Base-by-base conservation (phyloP, 2,797 vertebrate genomes). In the Florisuga fusca region DNA sequence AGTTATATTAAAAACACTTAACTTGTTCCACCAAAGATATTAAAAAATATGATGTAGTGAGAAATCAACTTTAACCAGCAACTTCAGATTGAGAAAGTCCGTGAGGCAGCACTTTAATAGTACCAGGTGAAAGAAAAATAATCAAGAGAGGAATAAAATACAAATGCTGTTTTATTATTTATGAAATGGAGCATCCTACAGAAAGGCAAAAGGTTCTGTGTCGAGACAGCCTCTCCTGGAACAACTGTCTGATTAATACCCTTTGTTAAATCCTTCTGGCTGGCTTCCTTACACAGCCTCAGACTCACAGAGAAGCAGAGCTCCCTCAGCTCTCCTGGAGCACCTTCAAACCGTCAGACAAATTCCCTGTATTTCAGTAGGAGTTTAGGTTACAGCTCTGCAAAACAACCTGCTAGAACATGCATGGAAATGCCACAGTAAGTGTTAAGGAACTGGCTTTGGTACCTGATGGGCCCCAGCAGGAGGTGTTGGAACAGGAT, bases 121-220 rank as follows among this genome's bases (percentile, higher is more conserved):
- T 13, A 46, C 23, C 23, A 10, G 0, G 0, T 17, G 59, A 15
- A 43, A 54, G 38, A n/a, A 59, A 51, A 29, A 8, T 4, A 38
- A 27, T 25, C 15, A 31, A 48, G 69, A 2, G 6, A 67, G 13
- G 22, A 63, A 59, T 53, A 22, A 66, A 84, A 33, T 23, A n/a
- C 57, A 84, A 74, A 54, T 9, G 4, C 2, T 64, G 15, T 8
- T 75, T 27, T 48, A 23, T 58, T 72, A 27, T 41, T 45, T 59
- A 59, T 62, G 59, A 79, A 76, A 41, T 10, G 7, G 4, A 87
- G 46, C n/a, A 53, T 50, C 43, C 59, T 62, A 53, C 68, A 89
- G 53, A 51, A 23, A 63, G 48, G 21, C 15, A 43, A 79, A 66
- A 45, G 0, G 6, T 17, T 5, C 62, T 66, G 29, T 45, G 31